Evolutionary conservation across 2,113 vertebrate genomes (phyloP), one percentile per base, ranked within the genome.

Genomic region (Mirounga angustirostris): DNA sequence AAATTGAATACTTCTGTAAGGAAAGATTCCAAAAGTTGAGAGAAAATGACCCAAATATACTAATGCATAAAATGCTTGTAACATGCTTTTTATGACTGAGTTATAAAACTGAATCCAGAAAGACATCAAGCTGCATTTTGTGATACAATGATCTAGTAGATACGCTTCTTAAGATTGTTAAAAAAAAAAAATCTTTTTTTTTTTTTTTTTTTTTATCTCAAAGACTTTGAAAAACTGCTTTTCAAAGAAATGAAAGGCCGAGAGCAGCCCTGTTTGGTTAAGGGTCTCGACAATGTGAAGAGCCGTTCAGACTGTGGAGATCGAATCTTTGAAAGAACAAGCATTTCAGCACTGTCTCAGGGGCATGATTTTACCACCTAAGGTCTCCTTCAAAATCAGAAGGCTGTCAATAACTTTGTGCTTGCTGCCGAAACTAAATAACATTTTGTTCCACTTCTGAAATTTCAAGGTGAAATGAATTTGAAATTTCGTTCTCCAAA

Each of bases 381-480:
- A 0, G 84, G 90, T 81, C 54, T 40, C 78, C 30, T 92, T 98
- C 92, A 54, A 50, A 94, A 52, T n/a, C 10, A 67, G 21, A 46
- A n/a, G 1, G 63, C 0, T 15, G 13, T 82, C 26, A 81, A 16
- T 81, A 92, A 36, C 40, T 63, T 18, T 89, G 16, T 67, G 36
- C 94, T 95, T 94, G 1, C 22, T 95, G 79, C 85, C 33, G 93
- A 93, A 92, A 97, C 26, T 24, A 61, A 93, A 50, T 21, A 16
- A 58, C 52, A 13, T 96, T 97, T 96, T 24, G n/a, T 95, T 58
- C 30, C 74, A 12, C 0, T 15, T 87, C 94, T 86, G 46, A 96
- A 50, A 71, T 97, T 96, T 93, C 46, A 97, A 97, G 74, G 91
- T 30, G 58, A 8, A 84, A 98, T 91, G 2, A 83, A 97, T 89